Evolutionary conservation across 2,888 invertebrate species (phyloP).

Genomic region (Ephialtes manifestator): DNA sequence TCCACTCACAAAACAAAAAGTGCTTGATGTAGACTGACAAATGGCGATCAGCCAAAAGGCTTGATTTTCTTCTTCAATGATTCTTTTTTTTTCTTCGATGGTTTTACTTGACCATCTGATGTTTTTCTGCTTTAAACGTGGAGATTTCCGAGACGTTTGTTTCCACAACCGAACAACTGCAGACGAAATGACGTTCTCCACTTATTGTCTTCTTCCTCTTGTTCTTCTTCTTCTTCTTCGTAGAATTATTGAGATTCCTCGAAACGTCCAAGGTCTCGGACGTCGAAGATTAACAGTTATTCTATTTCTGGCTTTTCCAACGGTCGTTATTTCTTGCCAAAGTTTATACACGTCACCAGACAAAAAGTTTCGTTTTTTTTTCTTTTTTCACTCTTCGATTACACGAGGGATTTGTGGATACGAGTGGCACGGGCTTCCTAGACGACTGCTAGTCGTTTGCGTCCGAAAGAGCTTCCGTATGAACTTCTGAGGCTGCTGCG

Average conservation of each 20-base stretch:
- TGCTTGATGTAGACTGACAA: neutral
- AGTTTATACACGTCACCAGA: neutral
- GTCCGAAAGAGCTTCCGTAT: constrained; percentile 46
- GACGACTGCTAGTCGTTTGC: constrained; percentile 12
- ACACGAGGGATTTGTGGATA: constrained; percentile 14
- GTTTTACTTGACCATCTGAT: constrained; percentile 23
- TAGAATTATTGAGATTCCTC: constrained; percentile 10
- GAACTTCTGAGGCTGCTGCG: constrained; percentile 68
- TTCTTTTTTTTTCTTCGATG: constrained; percentile 17
- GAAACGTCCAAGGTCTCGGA: constrained; percentile 53
- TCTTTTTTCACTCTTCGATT: constrained; percentile 15
- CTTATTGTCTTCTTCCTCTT: neutral
- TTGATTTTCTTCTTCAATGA: constrained; percentile 36
- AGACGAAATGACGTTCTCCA: neutral
- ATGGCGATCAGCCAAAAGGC: constrained; percentile 56
- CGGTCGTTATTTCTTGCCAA: neutral
- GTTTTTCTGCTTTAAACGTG: neutral
- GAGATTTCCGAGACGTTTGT: neutral
- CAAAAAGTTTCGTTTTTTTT: neutral
- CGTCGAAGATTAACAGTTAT: constrained; percentile 15
- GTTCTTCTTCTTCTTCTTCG: neutral
- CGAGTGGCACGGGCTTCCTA: constrained; percentile 53
- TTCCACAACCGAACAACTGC: neutral
- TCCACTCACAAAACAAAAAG: neutral
- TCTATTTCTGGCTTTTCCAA: constrained; percentile 27